Base-by-base conservation (phyloP, 2,113 vertebrate species). In the Butorides virescens region DNA sequence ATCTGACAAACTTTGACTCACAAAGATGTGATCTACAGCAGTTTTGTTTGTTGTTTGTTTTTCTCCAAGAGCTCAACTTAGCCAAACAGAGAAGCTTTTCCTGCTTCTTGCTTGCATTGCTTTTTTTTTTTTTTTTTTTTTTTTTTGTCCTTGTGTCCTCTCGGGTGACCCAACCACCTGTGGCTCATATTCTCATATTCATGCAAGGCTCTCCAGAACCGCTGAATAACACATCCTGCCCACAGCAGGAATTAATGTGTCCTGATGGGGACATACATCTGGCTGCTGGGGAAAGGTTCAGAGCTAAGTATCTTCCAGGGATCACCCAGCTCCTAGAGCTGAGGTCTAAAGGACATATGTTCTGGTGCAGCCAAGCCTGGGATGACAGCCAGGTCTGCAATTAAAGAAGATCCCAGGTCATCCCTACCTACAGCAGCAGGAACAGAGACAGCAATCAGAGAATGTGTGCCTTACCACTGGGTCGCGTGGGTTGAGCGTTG, bases 1-100 rank as follows among this genome's bases (percentile, higher is more conserved):
- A 82, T 52, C 62, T 89, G 74, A 87, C 65, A 89, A 77, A 81
- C 76, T 44, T 63, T 3, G 4, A 3, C 55, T 95, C 76, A 71
- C 49, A 49, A 47, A 88, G 39, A 12, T 5, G 8, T 26, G 18
- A 37, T 34, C 76, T 80, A 39, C 73, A 91, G 80, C 73, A 68
- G 27, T 49, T 78, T 47, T 88, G 30, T 77, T 86, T 81, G 59
- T 50, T 88, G 46, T 58, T 92, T 50, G 63, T 27, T 93, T 88
- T 92, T 85, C 58, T 79, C 76, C 37, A 63, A 26, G 83, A 92
- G 44, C 46, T 92, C 76, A 61, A 20, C 83, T 71, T 65, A 71
- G 73, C 44, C 92, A 94, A 93, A 90, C 55, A 84, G 65, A 91
- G 80, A 52, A 78, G 79, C 44, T 94, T 92, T 89, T 66, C 53